Evolutionary conservation across 1,140 invertebrate genomes (phyloP).

Genomic region (honey bee (Apis mellifera)): DNA sequence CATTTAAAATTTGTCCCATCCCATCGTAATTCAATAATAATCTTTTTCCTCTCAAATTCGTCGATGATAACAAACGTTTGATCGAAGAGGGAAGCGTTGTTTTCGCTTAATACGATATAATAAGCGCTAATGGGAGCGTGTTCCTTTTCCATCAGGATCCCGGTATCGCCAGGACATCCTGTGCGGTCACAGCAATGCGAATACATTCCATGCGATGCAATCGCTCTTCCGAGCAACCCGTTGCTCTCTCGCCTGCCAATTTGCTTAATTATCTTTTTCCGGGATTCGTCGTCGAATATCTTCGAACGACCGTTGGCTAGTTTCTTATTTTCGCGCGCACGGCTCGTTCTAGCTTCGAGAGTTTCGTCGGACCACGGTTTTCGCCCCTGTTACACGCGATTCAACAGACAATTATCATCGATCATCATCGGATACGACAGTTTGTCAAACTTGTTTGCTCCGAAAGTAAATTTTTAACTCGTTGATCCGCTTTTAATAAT

Average conservation of each 20-base stretch:
- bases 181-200: conserved; percentile 68
- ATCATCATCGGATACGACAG: background rate
- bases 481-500: too few species aligned
- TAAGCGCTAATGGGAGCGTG: conserved; percentile 1
- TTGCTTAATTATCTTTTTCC: conserved; percentile 72
- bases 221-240: conserved; percentile 60
- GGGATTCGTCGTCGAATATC: conserved; percentile 40
- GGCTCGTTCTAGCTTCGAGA: background rate
- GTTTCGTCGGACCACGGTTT: too few species aligned
- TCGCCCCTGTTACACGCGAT: background rate
- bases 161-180: conserved; percentile 76
- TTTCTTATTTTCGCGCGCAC: background rate
- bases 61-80: background rate
- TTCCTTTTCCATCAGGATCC: conserved; percentile 50
- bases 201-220: conserved; percentile 55
- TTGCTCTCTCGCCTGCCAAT: conserved; percentile 54
- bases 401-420: background rate
- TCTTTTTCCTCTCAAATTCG: background rate
- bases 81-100: background rate
- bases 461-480: too few species aligned
- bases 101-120: conserved; percentile 10
- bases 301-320: background rate
- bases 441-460: background rate
- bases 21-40: too few species aligned
- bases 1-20: background rate